Conservation (phyloP, 2,797 vertebrate genomes). For the Gymnopithys bicolor region DNA sequence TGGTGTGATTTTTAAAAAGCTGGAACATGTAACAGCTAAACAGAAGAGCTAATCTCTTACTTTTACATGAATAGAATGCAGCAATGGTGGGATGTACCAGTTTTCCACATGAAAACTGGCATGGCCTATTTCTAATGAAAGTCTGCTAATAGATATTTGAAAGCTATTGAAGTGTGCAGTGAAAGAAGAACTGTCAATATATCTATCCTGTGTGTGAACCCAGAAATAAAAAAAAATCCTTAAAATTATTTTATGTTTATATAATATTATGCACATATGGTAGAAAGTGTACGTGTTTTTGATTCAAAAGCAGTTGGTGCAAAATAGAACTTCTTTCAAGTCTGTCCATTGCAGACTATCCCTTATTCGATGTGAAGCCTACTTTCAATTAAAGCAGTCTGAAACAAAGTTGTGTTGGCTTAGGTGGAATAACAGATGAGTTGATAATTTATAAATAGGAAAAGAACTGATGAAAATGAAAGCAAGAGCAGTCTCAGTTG, state of each 20-base stretch:
- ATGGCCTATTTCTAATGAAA: background rate
- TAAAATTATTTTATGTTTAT: background rate
- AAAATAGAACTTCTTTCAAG: background rate
- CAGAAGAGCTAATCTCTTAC: background rate
- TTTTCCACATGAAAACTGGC: background rate
- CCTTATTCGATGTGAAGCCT: background rate
- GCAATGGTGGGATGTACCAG: background rate
- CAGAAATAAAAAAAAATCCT: background rate
- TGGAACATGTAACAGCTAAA: background rate
- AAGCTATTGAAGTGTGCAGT: background rate
- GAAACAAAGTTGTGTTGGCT: conserved; percentile 4
- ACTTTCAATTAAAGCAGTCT: conserved; percentile 3
- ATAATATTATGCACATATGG: background rate
- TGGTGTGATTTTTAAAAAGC: background rate
- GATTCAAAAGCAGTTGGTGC: background rate
- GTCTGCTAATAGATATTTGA: background rate
- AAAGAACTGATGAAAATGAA: conserved; percentile 14
- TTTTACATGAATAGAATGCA: background rate
- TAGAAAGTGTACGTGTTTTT: background rate
- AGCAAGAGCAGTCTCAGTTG: background rate
- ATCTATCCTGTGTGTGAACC: background rate
- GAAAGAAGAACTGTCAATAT: background rate
- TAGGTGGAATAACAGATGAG: background rate
- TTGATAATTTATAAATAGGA: conserved; percentile 12
- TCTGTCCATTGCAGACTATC: background rate